Conservation (phyloP, 2,797 vertebrate species). For the Liasis olivaceus region DNA sequence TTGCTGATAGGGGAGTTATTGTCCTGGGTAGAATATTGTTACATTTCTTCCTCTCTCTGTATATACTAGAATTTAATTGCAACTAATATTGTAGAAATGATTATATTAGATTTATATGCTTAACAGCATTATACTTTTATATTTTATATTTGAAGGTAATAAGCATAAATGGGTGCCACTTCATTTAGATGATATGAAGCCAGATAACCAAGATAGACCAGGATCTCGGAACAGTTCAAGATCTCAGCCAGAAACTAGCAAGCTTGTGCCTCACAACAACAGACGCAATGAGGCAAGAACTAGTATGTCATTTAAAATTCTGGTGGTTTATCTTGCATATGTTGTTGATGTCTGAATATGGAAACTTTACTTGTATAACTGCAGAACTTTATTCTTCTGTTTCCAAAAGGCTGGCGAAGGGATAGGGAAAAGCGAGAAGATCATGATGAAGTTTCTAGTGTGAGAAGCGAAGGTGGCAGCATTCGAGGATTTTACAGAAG, state of each 20-base stretch:
- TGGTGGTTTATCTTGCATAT: not conserved
- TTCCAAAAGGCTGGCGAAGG: constrained; percentile 81
- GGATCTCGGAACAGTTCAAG: constrained; percentile 67
- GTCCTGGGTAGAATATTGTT: not conserved
- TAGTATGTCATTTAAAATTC: constrained; percentile 66
- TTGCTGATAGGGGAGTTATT: no score
- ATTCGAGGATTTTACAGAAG: constrained; percentile 80
- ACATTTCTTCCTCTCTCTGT: not conserved
- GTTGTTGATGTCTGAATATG: not conserved
- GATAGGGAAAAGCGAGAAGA: constrained; percentile 84
- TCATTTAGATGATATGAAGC: constrained; percentile 81
- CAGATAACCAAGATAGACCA: constrained; percentile 78
- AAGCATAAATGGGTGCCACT: constrained; percentile 91
- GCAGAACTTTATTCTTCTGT: constrained; percentile 21
- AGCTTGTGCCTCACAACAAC: constrained; percentile 76
- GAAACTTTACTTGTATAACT: constrained; percentile 3
- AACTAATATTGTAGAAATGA: constrained; percentile 5
- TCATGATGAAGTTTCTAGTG: constrained; percentile 80
- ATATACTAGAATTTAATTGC: not conserved
- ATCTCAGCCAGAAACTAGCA: constrained; percentile 73
- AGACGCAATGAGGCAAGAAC: constrained; percentile 81
- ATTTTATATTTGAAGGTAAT: constrained; percentile 78
- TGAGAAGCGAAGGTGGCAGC: constrained; percentile 80
- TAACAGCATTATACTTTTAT: not conserved
- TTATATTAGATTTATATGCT: constrained; percentile 8